Evolutionary conservation across 2,888 invertebrate species (phyloP), one percentile per base, ranked within the genome.

Genomic region (Falcaria lacertinaria): DNA sequence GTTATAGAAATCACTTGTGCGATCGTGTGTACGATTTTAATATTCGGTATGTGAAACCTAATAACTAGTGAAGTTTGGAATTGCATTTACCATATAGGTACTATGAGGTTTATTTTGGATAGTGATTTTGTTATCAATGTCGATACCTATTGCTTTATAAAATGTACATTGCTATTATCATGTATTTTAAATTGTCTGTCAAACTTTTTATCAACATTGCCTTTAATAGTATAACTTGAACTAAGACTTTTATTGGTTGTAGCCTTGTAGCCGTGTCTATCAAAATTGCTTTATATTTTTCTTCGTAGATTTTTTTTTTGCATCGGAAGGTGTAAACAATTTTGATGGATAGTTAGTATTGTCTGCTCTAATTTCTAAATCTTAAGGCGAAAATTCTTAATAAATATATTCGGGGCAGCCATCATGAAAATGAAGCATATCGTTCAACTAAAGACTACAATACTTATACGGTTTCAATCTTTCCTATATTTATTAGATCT

Each of bases 381-480:
- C 56, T 60, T 65, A 65, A 68, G 62, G 53, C 57, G 57, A 57
- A 52, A 67, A 64, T n/a, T 57, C 63, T 66, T 55, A 57, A 62
- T 68, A 60, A 63, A 58, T 58, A 62, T 54, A 61, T 64, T 64
- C 60, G 73, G 76, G 70, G 86, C 86, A 87, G 86, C 87, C 88
- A 84, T 78, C 80, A 75, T 66, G 85, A 79, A 86, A 88, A 84
- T 86, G 67, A 87, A 83, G 89, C 90, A 89, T 90, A 90, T 89
- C 89, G 85, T 85, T 83, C 76, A 77, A 85, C 73, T 80, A 74
- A 89, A 90, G 89, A 90, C 89, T 89, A 80, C 77, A 67, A 64
- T 76, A 85, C 71, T 77, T 83, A 80, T 86, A 85, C 80, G 72
- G 79, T 78, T 80, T 80, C 84, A 81, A 85, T 85, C 85, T 86